These are phyloP conservation scores for Syritta pipiens DNA, from an alignment of 2,888 invertebrate genomes.

Conservation along the genomic window DNA sequence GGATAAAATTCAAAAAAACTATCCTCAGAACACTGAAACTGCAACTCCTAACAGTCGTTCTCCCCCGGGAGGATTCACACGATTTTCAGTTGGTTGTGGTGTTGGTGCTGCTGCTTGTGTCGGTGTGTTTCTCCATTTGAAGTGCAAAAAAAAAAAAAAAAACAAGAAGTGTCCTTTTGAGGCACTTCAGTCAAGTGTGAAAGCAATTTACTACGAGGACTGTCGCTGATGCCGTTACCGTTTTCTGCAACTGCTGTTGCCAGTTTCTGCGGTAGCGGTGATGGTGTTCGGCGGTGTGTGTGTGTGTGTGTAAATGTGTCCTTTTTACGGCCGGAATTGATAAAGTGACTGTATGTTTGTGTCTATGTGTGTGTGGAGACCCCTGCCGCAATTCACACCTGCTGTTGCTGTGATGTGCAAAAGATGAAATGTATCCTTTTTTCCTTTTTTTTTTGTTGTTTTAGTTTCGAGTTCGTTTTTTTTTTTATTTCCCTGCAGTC, in stretches of 20 bases:
- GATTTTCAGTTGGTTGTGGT: constrained; percentile 3
- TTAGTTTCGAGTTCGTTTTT: background rate
- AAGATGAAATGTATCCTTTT: constrained; percentile 44
- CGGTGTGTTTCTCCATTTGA: constrained; percentile 59
- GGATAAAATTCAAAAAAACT: constrained; percentile 37
- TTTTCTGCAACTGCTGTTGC: constrained; percentile 32
- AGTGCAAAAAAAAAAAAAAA: no score
- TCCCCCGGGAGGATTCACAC: no score
- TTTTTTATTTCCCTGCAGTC: constrained; percentile 25
- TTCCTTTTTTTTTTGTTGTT: background rate
- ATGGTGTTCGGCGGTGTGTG: background rate
- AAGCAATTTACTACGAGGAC: constrained; percentile 66
- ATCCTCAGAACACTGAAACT: no score
- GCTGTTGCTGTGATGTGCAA: constrained; percentile 41
- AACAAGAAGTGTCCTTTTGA: constrained; percentile 69
- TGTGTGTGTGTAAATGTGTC: constrained; percentile 27
- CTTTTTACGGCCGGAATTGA: constrained; percentile 42
- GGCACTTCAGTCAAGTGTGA: constrained; percentile 67
- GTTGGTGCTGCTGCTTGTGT: constrained; percentile 5
- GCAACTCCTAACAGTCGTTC: no score
- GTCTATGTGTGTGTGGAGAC: constrained; percentile 3
- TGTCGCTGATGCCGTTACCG: constrained; percentile 26
- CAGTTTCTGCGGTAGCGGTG: constrained; percentile 36
- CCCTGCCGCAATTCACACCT: constrained; percentile 58
- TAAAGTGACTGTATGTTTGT: background rate